These are phyloP conservation scores for Scrobipalpa costella DNA, from an alignment of 2,888 invertebrate genomes.

Conservation along the genomic window DNA sequence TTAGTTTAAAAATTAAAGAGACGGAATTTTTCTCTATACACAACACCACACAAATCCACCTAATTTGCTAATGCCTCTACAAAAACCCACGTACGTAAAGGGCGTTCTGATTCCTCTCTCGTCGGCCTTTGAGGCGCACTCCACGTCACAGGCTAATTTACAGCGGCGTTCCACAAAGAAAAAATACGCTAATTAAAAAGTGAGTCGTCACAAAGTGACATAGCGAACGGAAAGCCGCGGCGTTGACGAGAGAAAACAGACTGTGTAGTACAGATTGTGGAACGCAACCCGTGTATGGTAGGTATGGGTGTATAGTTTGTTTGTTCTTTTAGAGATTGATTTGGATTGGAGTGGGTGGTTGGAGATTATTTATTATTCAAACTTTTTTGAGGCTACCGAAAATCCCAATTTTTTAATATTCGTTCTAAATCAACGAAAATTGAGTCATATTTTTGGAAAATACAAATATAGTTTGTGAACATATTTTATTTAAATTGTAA, in stretches of 20 bases:
- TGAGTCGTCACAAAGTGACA: slow-evolving; percentile 75
- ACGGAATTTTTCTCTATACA: background rate
- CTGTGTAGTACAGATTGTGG: slow-evolving; percentile 11
- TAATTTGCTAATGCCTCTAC: slow-evolving; percentile 61
- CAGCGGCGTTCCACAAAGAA: slow-evolving; percentile 66
- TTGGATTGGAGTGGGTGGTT: background rate
- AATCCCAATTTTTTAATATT: too few relatives aligned
- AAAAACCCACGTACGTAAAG: slow-evolving; percentile 36
- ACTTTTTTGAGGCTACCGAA: too few relatives aligned
- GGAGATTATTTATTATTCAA: too few relatives aligned
- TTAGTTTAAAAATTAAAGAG: too few relatives aligned
- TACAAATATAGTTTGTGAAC: too few relatives aligned
- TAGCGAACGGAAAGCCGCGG: slow-evolving; percentile 55
- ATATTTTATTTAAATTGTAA: too few relatives aligned
- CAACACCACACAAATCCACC: slow-evolving; percentile 28
- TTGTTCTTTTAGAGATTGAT: slow-evolving; percentile 28
- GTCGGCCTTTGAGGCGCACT: slow-evolving; percentile 47
- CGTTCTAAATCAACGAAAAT: too few relatives aligned
- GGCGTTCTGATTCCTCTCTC: slow-evolving; percentile 36
- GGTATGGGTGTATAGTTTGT: background rate
- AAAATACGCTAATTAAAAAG: slow-evolving; percentile 79
- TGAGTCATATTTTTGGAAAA: too few relatives aligned
- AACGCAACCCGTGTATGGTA: background rate
- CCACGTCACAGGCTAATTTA: slow-evolving; percentile 75
- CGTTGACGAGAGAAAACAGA: slow-evolving; percentile 32